Base-by-base conservation (phyloP, 2,113 vertebrate species). In the Mus spicilegus region DNA sequence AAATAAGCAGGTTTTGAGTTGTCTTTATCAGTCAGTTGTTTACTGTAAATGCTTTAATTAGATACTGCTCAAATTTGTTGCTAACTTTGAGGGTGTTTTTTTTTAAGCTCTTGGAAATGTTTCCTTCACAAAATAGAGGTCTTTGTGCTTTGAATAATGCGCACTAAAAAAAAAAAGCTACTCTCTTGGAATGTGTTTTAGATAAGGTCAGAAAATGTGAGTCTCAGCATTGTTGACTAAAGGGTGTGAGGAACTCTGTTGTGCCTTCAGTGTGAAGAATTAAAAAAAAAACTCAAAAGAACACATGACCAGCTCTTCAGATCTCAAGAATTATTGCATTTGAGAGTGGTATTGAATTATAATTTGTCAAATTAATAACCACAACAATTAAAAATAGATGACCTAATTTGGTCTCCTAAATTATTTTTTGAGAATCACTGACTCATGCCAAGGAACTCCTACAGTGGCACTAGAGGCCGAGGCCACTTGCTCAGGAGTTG, bases 311-410 rank as follows among this genome's bases (percentile, higher is more conserved):
- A 65, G 75, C 80, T 94, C 67, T 46, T 93, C 51, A 96, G 77
- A 54, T 61, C 67, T 94, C 87, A 82, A 89, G 70, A 96, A 97
- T 95, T 93, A 96, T 92, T 91, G 65, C 93, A 49, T 87, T 63
- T 30, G 56, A 96, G 82, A 89, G 61, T 49, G 87, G 86, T 90
- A 95, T 76, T 96, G 91, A 95, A 89, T 96, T 97, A 92, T 10
- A 97, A 91, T 95, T 97, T 96, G 70, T 95, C 89, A 97, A 97
- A 97, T 92, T 96, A 97, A 97, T 97, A 97, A 93, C 67, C 87
- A 96, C 54, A 97, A 92, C 95, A 94, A 97, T 96, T 97, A 97
- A 97, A 95, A 96, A 97, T 95, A 95, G 94, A 95, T 97, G 95
- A 95, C 93, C 93, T 96, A 96, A 96, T 97, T 95, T 95, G 77